These are phyloP conservation scores for Tympanoctomys barrerae DNA, from an alignment of 2,797 vertebrate species.

Conservation along the genomic window DNA sequence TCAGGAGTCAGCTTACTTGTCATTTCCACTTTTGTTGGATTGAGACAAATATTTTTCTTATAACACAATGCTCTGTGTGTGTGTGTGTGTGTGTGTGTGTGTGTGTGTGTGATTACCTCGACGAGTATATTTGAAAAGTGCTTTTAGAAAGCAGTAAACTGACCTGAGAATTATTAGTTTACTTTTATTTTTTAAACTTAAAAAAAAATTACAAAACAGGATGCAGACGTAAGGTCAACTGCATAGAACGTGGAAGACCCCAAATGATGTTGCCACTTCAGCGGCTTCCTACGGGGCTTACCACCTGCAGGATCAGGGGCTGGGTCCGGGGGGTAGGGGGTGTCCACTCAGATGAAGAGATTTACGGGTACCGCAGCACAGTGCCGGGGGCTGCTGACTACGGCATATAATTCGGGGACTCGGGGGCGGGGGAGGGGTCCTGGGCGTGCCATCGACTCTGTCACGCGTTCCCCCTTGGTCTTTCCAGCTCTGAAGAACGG, in stretches of 20 bases:
- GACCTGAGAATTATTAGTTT: conserved; percentile 51
- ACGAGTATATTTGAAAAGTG: conserved; percentile 47
- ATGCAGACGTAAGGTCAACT: conserved; percentile 37
- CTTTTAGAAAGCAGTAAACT: conserved; percentile 26
- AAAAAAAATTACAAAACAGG: conserved; percentile 17
- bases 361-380: conserved; percentile 60
- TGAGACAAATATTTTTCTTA: conserved; percentile 42
- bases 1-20: conserved; percentile 62
- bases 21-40: conserved; percentile 66
- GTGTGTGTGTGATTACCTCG: background rate
- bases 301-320: conserved; percentile 47
- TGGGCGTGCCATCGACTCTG: conserved; percentile 39
- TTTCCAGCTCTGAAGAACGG: conserved; percentile 12
- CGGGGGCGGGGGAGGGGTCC: background rate
- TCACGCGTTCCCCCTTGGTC: conserved; percentile 16
- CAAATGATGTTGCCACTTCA: conserved; percentile 26
- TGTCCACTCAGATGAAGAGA: conserved; percentile 70
- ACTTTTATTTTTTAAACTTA: conserved; percentile 39
- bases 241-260: conserved; percentile 1
- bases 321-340: conserved; percentile 47
- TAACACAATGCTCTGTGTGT: background rate
- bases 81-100: background rate
- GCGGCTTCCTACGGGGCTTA: conserved; percentile 35
- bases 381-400: conserved; percentile 33
- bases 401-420: conserved; percentile 43